Evolutionary conservation across 1,140 invertebrate genomes (phyloP).

Genomic region (Drosophila carrolli): DNA sequence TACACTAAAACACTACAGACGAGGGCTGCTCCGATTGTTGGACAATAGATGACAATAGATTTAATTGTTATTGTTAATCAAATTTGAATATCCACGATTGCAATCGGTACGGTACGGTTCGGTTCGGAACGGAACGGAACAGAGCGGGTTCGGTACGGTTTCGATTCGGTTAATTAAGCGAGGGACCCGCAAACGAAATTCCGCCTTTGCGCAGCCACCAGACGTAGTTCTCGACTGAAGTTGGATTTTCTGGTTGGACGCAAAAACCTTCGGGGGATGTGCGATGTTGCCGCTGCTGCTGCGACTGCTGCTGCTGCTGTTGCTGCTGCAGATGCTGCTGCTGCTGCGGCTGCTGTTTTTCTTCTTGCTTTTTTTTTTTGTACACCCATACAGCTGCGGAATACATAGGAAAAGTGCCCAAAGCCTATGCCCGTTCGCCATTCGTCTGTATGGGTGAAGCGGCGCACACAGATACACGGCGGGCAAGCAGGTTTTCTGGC

Average conservation of each 20-base stretch:
- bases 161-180: conserved; percentile 60
- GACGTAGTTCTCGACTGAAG: conserved; percentile 84
- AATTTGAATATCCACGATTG: conserved; percentile 15
- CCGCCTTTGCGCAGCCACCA: conserved; percentile 83
- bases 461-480: conserved; percentile 33
- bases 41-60: conserved; percentile 4
- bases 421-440: conserved; percentile 50
- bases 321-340: conserved; percentile 51
- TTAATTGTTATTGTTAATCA: conserved; percentile 19
- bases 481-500: conserved; percentile 45
- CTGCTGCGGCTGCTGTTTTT: conserved; percentile 9
- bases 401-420: conserved; percentile 50
- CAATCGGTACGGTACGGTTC: conserved; percentile 4
- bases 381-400: conserved; percentile 28
- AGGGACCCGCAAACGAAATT: conserved; percentile 82
- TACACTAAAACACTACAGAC: conserved; percentile 24
- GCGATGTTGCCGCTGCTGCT: conserved; percentile 65
- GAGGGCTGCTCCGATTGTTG: neutral
- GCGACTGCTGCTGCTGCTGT: conserved; percentile 33
- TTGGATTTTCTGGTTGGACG: conserved; percentile 84
- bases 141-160: conserved; percentile 30
- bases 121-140: conserved; percentile 15
- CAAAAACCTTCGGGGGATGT: conserved; percentile 84
- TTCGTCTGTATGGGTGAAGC: conserved; percentile 24
- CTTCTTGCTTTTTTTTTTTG: conserved; percentile 1